Conservation (phyloP, 2,888 invertebrate species). For the Ormyrus nitidulus region DNA sequence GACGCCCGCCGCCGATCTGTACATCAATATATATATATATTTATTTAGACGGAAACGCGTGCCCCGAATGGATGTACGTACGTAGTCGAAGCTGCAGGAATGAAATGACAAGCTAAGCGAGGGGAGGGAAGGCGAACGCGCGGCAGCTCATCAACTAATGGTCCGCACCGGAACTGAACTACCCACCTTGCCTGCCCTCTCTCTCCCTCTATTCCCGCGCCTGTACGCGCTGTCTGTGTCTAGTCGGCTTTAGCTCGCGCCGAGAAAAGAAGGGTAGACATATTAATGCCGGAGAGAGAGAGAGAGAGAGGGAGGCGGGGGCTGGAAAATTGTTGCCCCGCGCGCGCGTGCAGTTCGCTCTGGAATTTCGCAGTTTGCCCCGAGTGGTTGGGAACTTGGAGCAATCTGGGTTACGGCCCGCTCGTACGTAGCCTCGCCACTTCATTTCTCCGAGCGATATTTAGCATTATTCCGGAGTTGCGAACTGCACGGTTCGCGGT, state of each 20-base stretch:
- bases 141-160: conserved; percentile 75
- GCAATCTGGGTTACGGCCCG: conserved; percentile 28
- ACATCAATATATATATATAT: too few species aligned
- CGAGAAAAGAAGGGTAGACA: conserved; percentile 17
- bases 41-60: background rate
- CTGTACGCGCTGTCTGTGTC: background rate
- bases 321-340: background rate
- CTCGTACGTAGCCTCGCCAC: background rate
- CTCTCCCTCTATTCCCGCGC: background rate
- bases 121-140: conserved; percentile 1
- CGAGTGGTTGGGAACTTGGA: conserved; percentile 26
- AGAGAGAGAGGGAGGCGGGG: background rate
- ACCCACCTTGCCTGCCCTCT: conserved; percentile 56
- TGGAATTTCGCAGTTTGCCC: conserved; percentile 29
- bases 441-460: conserved; percentile 33
- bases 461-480: conserved; percentile 7
- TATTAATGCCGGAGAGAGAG: conserved; percentile 1
- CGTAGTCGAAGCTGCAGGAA: conserved; percentile 23
- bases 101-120: conserved; percentile 50
- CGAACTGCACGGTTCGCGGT: too few species aligned
- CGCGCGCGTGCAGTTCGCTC: conserved; percentile 40
- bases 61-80: background rate
- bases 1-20: background rate
- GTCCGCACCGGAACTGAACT: conserved; percentile 74
- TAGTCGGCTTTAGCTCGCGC: background rate